phyloP scores from a whole-genome alignment of 2,888 invertebrate species.

The Tuta absoluta region DNA sequence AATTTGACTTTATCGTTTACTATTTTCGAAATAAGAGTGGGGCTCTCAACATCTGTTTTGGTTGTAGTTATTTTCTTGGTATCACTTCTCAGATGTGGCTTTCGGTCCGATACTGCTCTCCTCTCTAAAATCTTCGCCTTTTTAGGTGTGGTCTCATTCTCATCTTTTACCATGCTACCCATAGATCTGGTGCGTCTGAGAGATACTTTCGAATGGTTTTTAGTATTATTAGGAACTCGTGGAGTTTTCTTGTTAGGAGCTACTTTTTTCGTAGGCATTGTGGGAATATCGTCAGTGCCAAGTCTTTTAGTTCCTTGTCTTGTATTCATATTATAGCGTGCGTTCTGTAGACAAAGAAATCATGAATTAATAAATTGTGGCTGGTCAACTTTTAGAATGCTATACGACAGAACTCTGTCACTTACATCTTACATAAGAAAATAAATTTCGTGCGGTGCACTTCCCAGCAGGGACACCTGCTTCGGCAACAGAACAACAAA shows the following conservation, averaged over 20 bases:
- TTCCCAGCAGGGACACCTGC: too few relatives aligned
- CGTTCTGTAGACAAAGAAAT: conserved; percentile 48
- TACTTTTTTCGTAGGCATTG: conserved; percentile 46
- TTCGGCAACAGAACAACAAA: too few relatives aligned
- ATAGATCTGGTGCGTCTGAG: conserved; percentile 71
- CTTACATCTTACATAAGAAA: too few relatives aligned
- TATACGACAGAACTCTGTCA: too few relatives aligned
- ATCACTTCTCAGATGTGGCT: conserved; percentile 69
- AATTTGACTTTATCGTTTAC: conserved; percentile 69
- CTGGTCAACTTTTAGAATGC: too few relatives aligned
- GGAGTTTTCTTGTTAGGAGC: conserved; percentile 44
- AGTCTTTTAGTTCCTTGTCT: conserved; percentile 53
- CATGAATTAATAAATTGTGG: background rate
- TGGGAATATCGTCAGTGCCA: conserved; percentile 34
- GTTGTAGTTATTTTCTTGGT: conserved; percentile 62
- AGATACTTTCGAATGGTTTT: conserved; percentile 47
- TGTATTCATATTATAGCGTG: conserved; percentile 44
- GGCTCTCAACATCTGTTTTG: conserved; percentile 51
- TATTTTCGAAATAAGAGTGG: conserved; percentile 51
- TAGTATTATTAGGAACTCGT: conserved; percentile 29
- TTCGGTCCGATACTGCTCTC: conserved; percentile 66
- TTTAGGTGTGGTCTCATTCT: conserved; percentile 72
- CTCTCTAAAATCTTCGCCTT: conserved; percentile 59
- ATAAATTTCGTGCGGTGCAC: too few relatives aligned
- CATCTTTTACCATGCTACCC: conserved; percentile 68